Conservation (phyloP, 1,140 invertebrate species). For the Schlechtendalia chinensis region DNA sequence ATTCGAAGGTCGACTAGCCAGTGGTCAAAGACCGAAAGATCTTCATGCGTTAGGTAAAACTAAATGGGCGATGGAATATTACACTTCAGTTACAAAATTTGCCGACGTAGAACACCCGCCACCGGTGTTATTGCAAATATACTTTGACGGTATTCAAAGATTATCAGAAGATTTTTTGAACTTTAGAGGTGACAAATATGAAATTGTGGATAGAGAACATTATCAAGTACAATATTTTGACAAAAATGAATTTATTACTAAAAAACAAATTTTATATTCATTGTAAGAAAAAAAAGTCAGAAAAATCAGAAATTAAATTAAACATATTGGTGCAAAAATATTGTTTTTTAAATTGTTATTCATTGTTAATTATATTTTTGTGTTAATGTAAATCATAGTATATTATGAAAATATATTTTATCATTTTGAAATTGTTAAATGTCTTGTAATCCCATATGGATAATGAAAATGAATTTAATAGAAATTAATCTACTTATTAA, state of each 20-base stretch:
- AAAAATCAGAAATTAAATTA: background rate
- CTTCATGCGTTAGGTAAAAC: constrained; percentile 51
- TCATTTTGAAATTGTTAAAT: background rate
- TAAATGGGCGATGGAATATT: constrained; percentile 52
- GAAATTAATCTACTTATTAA: no score
- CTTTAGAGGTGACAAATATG: constrained; percentile 53
- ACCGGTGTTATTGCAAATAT: constrained; percentile 52
- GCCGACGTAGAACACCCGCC: constrained; percentile 51
- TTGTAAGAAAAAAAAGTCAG: background rate
- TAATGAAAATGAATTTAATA: no score
- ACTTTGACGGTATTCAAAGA: constrained; percentile 51
- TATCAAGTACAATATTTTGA: constrained; percentile 45
- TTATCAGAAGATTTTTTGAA: constrained; percentile 52
- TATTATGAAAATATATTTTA: background rate
- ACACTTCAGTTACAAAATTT: constrained; percentile 51
- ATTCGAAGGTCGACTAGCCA: constrained; percentile 34
- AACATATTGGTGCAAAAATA: no score
- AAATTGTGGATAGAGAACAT: constrained; percentile 53
- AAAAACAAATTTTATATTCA: constrained; percentile 45
- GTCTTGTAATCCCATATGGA: background rate
- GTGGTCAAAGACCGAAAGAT: constrained; percentile 51
- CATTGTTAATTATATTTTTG: background rate
- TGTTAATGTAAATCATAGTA: background rate
- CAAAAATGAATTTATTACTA: constrained; percentile 1
- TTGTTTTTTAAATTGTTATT: constrained; percentile 17